Evolutionary conservation across 2,888 invertebrate genomes (phyloP), one percentile per base, ranked within the genome.

Genomic region (Myathropa florea): DNA sequence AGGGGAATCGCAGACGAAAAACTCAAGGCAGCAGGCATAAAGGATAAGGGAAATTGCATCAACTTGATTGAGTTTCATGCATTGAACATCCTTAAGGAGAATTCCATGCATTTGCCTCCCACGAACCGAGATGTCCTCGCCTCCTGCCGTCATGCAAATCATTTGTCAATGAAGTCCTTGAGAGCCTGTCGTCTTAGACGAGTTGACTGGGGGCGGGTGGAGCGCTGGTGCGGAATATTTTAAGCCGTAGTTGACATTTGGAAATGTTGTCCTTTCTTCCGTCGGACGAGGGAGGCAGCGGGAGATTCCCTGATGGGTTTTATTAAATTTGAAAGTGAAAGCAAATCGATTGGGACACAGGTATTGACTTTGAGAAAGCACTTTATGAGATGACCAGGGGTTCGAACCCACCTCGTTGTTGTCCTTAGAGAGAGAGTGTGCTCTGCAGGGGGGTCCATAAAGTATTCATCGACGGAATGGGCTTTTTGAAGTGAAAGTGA

Each of bases 11-110:
- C 46, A 53, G 36, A 24, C 1, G 9, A 28, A 18, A 39, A 61
- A 67, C 30, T 60, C 59, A 12, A 60, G 39, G 10, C 9, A 57
- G 33, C 55, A n/a, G 39, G 28, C 28, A n/a, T 30, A 67, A 68
- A 63, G 36, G 46, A 78, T 72, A 79, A 46, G 72, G 72, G 59
- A 79, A 79, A 79, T 79, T 60, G 60, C 72, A 79, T 72, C 79
- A 65, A 72, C 18, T 73, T 67, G 60, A 80, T 73, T 67, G 57
- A 73, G 55, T 80, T 73, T 53, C 28, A 64, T 18, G 46, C 36
- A 61, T 21, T 10, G 28, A 26, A 63, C 33, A n/a, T 21, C 26
- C 30, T 57, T 26, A 64, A 57, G 21, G 12, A 60, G 30, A 18
- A 33, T 39, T 57, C n/a, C 59, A 46, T 46, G 23, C 28, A 76